Percentiles rank a stretch among this genome's conserved stretches.
Conservation (phyloP, 2,113 vertebrate species). For the Chamaetylas fuelleborni region DNA sequence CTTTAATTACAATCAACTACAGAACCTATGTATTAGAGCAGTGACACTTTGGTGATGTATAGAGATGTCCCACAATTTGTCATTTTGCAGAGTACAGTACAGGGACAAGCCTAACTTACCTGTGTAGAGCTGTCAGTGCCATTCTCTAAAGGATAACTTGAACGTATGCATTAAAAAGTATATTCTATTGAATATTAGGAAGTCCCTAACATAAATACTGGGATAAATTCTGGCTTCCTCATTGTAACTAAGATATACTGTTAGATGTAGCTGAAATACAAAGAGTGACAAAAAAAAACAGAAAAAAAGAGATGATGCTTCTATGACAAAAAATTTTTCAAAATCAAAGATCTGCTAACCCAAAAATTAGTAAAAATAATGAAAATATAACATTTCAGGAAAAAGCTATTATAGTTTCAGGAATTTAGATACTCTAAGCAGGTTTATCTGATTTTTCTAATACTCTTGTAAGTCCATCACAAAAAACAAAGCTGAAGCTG, state of each 20-base stretch:
- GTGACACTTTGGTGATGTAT: neutral
- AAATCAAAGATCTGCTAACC: neutral
- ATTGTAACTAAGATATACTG: neutral
- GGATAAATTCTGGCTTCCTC: neutral
- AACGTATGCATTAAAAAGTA: neutral
- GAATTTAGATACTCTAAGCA: neutral
- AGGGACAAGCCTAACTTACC: neutral
- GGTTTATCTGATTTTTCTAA: neutral
- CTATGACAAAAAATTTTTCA: neutral
- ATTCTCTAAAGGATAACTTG: neutral
- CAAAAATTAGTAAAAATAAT: neutral
- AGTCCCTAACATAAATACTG: neutral
- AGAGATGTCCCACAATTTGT: neutral
- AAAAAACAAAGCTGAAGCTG: neutral
- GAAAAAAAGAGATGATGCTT: neutral
- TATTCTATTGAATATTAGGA: neutral
- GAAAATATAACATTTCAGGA: neutral
- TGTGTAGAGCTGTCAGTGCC: neutral
- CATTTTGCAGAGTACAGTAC: neutral
- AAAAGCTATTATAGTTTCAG: neutral
- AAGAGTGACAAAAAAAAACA: neutral
- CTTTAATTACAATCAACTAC: constrained; percentile 31
- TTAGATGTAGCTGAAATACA: neutral
- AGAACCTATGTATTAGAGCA: neutral
- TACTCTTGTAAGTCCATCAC: neutral